Evolutionary conservation across 92 coral and sea anemone species (phyloP).

Genomic region (Parazoanthus atlanticus): DNA sequence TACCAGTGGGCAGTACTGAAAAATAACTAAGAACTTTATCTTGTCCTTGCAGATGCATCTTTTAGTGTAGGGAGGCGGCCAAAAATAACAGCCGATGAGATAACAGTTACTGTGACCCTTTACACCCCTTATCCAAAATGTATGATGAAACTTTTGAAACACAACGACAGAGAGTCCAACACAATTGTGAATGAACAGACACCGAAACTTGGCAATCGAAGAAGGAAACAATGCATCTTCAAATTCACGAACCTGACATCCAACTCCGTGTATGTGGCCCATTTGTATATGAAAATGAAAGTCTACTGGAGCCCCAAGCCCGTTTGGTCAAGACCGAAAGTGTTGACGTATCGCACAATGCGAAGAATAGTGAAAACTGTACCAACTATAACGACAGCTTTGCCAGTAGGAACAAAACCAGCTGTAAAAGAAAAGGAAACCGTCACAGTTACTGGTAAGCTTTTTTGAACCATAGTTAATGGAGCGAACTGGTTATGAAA

Average conservation of each 20-base stretch:
- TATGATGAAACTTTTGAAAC: not conserved
- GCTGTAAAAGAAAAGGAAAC: not conserved
- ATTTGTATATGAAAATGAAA: conserved; percentile 7
- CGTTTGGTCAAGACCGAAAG: not conserved
- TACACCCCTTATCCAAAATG: not conserved
- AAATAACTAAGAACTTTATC: not conserved
- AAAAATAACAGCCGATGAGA: not conserved
- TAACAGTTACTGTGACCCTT: conserved; percentile 5
- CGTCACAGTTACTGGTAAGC: not conserved
- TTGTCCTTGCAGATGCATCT: not conserved
- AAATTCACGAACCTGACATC: not conserved
- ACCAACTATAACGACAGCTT: not conserved
- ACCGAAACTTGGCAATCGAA: not conserved
- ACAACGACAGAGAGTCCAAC: not conserved
- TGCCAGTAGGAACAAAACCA: not conserved
- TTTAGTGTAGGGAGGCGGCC: not conserved
- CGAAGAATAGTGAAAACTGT: not conserved
- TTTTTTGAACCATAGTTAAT: not conserved
- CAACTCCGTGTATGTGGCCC: not conserved
- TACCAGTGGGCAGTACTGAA: not conserved
- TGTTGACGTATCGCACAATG: not conserved
- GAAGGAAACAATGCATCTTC: conserved; percentile 5
- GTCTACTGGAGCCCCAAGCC: not conserved
- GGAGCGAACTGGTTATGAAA: no score
- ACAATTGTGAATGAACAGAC: not conserved